A percentile compares a stretch with the other conserved stretches of the same genome.
Evolutionary conservation across 2,888 invertebrate genomes (phyloP).

Genomic region (Neuroscelio doddi): DNA sequence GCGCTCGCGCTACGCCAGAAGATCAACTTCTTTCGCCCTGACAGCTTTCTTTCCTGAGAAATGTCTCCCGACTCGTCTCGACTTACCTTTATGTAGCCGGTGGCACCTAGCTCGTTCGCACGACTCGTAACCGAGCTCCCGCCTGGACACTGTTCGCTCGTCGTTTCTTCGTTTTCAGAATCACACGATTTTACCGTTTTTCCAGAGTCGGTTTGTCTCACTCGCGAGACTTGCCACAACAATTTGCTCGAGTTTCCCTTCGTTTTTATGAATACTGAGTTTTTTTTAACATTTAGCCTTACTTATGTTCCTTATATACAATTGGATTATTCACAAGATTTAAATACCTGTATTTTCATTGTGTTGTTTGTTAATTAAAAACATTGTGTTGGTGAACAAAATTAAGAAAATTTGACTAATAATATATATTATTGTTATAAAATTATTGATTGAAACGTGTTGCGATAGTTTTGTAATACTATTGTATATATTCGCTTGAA

Average conservation of each 20-base stretch:
- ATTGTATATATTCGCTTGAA: no score
- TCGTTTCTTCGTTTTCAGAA: constrained; percentile 33
- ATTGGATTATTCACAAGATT: no score
- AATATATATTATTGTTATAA: no score
- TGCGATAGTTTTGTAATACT: no score
- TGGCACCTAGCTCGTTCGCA: constrained; percentile 39
- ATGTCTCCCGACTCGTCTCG: constrained; percentile 47
- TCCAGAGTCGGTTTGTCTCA: neutral
- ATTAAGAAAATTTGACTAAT: no score
- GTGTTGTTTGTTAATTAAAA: no score
- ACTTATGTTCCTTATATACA: no score
- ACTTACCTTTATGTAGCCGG: constrained; percentile 48
- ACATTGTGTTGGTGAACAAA: no score
- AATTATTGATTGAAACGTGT: no score
- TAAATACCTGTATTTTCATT: no score
- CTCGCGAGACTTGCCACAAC: neutral
- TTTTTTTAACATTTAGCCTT: no score
- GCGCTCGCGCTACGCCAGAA: constrained; percentile 47
- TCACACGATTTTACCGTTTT: constrained; percentile 36
- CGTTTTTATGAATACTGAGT: constrained; percentile 3
- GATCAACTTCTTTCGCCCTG: constrained; percentile 61
- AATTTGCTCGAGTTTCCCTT: constrained; percentile 18
- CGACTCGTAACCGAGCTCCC: constrained; percentile 15
- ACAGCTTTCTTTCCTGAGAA: constrained; percentile 68
- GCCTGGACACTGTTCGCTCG: neutral